Evolutionary conservation across 2,888 invertebrate genomes (phyloP), one percentile per base, ranked within the genome.

Genomic region (Luperina nickerlii): DNA sequence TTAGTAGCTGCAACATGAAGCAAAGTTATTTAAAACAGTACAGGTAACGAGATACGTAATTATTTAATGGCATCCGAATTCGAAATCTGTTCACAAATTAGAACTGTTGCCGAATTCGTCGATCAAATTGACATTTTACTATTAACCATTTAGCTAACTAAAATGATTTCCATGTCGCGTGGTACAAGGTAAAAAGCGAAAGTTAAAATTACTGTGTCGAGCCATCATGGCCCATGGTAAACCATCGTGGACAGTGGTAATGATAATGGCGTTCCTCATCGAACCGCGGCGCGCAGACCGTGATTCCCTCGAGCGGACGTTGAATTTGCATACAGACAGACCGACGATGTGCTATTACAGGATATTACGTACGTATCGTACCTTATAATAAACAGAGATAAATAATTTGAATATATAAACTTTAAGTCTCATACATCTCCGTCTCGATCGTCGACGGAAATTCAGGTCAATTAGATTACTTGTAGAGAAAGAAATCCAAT

Each of bases 311-410:
- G 60, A 81, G 77, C 82, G 84, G 82, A 87, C 85, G 79, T 81
- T 74, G 74, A 79, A 90, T 91, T 90, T 90, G 88, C 90, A 90
- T 91, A 87, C 84, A 87, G 78, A 83, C 81, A 87, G 78, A 83
- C 81, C 77, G 78, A 74, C 79, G 78, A 74, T 78, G 57, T 57
- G 69, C 32, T 66, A 86, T 88, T 88, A 84, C 78, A 76, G 20
- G 48, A 67, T 62, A 83, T 86, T 86, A 88, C 72, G 48, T 76
- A 79, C 71, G 69, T 76, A 68, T 20, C 54, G 38, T 68, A 81
- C 70, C 69, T 60, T 45, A 32, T 72, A 45, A 79, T 82, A 66
- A 85, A 66, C 66, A 60, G 27, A 62, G 66, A 48, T 72, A 74
- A 81, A 72, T 76, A 74, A 78, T 68, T 71, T 11, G 27, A 71